Base-by-base conservation (phyloP, 2,888 invertebrate genomes). In the Furcula furcula region DNA sequence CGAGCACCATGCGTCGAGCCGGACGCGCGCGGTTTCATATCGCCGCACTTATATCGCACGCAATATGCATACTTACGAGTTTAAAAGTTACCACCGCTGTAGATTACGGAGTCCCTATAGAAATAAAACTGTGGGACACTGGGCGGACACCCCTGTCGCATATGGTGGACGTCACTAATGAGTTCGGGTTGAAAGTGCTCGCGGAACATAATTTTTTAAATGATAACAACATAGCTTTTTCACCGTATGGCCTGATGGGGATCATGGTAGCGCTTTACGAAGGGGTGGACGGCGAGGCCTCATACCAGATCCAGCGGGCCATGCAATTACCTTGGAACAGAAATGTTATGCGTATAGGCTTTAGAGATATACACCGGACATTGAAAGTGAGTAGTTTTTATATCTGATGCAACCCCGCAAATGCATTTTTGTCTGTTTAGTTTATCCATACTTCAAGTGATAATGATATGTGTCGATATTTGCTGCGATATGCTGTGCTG, bases 161-260 rank as follows among this genome's bases (percentile, higher is more conserved):
- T 39, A 94, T 95, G 94, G 94, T 94, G 36, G 95, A 95, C 66
- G 91, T 94, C 21, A 93, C 94, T 25, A 96, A 96, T 72, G 92
- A 92, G 65, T 90, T 94, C 47, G 93, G 93, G 33, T 81, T 93
- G 45, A 91, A 92, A 70, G 89, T 94, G 55, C 87, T 96, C 0
- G 89, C 93, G 58, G 91, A 92, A 71, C 93, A 94, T 61, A 93
- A 93, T 62, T 91, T 92, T 75, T 87, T 92, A 57, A 94, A 94
- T 74, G 91, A 92, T 29, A 93, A 94, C 68, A 96, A 96, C 74
- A 93, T 95, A 34, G 96, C 95, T 3, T 93, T 96, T 67, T 96
- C 96, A 0, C 96, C 96, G 6, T 95, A 95, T 47, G 95, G 96
- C 2, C 85, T 95, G 39, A 92, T 93, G 63, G 95, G 95, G 55